Evolutionary conservation across 2,888 invertebrate genomes (phyloP).

Genomic region (Gryllus longicercus): DNA sequence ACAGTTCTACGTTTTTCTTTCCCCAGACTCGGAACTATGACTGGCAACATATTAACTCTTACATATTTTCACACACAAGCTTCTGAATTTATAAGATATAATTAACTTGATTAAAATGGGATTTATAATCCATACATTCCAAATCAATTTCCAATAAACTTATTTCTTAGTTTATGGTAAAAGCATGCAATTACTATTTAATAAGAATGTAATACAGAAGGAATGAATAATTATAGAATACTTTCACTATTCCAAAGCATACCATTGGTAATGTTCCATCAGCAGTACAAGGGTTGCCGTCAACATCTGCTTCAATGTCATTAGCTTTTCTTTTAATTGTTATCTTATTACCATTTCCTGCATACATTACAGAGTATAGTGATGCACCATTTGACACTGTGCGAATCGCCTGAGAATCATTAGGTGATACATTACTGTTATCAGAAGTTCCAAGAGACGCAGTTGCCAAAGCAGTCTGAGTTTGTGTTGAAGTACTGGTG

Average conservation of each 20-base stretch:
- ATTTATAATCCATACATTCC: slow-evolving; percentile 37
- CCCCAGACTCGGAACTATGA: no score
- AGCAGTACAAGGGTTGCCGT: slow-evolving; percentile 38
- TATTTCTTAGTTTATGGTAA: no score
- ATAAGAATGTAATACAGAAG: no score
- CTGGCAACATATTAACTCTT: not conserved
- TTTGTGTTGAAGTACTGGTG: slow-evolving; percentile 58
- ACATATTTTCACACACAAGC: slow-evolving; percentile 30
- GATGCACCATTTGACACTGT: slow-evolving; percentile 58
- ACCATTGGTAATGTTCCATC: slow-evolving; percentile 51
- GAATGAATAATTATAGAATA: no score
- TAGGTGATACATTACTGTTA: slow-evolving; percentile 41
- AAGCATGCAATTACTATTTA: no score
- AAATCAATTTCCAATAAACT: no score
- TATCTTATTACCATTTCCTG: slow-evolving; percentile 77
- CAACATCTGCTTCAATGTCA: slow-evolving; percentile 37
- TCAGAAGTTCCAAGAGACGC: slow-evolving; percentile 47
- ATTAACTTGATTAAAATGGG: slow-evolving; percentile 44
- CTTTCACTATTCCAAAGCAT: slow-evolving; percentile 21
- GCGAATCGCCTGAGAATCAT: slow-evolving; percentile 44
- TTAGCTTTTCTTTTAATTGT: slow-evolving; percentile 75
- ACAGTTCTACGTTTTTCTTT: no score
- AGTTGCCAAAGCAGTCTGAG: slow-evolving; percentile 43
- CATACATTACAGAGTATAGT: slow-evolving; percentile 75
- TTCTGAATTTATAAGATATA: slow-evolving; percentile 27